Evolutionary conservation across 2,888 invertebrate species (phyloP).

Genomic region (Thera britannica): DNA sequence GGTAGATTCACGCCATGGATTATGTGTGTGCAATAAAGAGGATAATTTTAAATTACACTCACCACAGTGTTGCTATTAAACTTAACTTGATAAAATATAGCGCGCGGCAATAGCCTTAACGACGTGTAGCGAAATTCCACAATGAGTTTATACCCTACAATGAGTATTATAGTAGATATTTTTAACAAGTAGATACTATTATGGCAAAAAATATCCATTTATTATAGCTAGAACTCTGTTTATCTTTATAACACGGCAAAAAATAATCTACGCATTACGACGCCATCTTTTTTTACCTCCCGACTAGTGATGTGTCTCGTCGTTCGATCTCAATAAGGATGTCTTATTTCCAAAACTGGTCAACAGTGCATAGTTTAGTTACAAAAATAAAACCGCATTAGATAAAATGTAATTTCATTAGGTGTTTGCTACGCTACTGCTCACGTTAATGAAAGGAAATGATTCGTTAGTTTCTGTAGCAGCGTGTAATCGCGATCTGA

Average conservation of each 20-base stretch:
- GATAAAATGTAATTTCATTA: conserved; percentile 29
- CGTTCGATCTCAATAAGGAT: too few species aligned
- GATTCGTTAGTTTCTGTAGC: conserved; percentile 62
- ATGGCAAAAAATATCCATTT: too few species aligned
- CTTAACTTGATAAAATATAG: conserved; percentile 58
- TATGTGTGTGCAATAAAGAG: conserved; percentile 73
- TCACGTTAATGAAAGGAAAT: conserved; percentile 66
- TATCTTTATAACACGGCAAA: too few species aligned
- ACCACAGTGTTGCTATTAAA: conserved; percentile 70
- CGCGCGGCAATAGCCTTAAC: conserved; percentile 15
- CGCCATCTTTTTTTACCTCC: too few species aligned
- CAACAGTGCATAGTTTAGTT: not conserved
- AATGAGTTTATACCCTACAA: not conserved
- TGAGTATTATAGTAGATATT: not conserved
- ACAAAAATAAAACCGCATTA: conserved; percentile 13
- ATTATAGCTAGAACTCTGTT: too few species aligned
- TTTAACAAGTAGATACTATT: not conserved
- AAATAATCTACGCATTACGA: too few species aligned
- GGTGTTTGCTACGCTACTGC: conserved; percentile 40
- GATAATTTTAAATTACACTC: conserved; percentile 76
- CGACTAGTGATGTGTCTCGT: too few species aligned
- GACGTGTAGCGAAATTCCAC: conserved; percentile 14
- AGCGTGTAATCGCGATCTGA: conserved; percentile 69
- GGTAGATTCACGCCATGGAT: conserved; percentile 71
- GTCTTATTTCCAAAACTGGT: too few species aligned